Percentiles rank a stretch among this genome's conserved stretches.
These are phyloP conservation scores for Drosophila ochracea DNA, from an alignment of 2,888 invertebrate species.

Conservation along the genomic window DNA sequence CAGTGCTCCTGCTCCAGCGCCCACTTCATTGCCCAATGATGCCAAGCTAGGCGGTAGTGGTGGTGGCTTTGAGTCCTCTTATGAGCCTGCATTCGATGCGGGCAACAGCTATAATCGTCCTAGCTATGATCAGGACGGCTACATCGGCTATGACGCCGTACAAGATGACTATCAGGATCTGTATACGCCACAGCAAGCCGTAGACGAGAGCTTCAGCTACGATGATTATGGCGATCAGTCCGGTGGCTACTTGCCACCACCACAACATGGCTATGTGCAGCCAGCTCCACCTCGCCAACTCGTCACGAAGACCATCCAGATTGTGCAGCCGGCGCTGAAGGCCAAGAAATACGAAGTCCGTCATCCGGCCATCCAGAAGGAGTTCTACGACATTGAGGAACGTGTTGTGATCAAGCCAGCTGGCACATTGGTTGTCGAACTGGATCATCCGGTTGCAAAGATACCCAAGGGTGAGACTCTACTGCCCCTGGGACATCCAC, in stretches of 20 bases:
- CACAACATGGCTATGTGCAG: conserved; percentile 61
- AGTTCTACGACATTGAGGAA: conserved; percentile 88
- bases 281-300: conserved; percentile 83
- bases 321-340: conserved; percentile 87
- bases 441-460: conserved; percentile 87
- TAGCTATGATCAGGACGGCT: conserved; percentile 67
- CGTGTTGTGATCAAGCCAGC: conserved; percentile 87
- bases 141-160: conserved; percentile 64
- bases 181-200: conserved; percentile 78
- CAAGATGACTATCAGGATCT: conserved; percentile 73
- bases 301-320: conserved; percentile 87
- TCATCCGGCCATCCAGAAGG: conserved; percentile 88
- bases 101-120: conserved; percentile 69
- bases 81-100: conserved; percentile 49
- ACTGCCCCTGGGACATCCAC: conserved; percentile 79
- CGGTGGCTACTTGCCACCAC: conserved; percentile 55
- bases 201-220: conserved; percentile 66
- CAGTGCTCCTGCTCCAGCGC: conserved; percentile 20
- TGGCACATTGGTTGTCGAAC: conserved; percentile 87
- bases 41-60: conserved; percentile 27
- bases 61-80: conserved; percentile 29
- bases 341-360: conserved; percentile 87
- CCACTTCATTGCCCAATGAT: conserved; percentile 43
- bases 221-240: conserved; percentile 68
- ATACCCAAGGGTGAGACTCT: conserved; percentile 85